These are phyloP conservation scores for Sarcophaga rosellei DNA, from an alignment of 2,888 invertebrate genomes.

Conservation along the genomic window DNA sequence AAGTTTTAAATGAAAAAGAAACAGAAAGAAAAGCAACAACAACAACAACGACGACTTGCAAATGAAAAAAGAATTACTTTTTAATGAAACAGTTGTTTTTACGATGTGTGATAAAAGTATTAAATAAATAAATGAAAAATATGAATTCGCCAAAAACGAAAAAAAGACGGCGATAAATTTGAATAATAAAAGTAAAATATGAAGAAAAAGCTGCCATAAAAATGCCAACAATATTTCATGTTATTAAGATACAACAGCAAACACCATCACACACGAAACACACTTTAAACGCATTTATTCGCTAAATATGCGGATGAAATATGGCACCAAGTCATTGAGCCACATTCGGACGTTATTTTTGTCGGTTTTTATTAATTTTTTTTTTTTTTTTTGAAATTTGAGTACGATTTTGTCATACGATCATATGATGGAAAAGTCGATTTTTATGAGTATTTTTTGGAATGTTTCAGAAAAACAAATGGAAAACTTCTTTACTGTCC, in stretches of 20 bases:
- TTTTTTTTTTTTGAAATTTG: not conserved
- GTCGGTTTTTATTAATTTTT: not conserved
- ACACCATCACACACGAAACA: not conserved
- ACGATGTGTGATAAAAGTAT: conserved; percentile 53
- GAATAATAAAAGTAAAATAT: not conserved
- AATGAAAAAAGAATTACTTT: conserved; percentile 35
- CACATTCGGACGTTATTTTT: not conserved
- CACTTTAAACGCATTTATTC: not conserved
- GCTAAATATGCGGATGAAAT: not conserved
- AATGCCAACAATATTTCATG: conserved; percentile 45
- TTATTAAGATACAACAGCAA: conserved; percentile 15
- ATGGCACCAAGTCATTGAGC: not conserved
- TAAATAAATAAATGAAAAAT: conserved; percentile 48
- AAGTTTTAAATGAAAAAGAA: conserved; percentile 11
- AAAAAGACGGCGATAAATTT: not conserved
- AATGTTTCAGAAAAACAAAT: not conserved
- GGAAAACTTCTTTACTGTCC: not conserved
- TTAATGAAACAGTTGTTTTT: conserved; percentile 62
- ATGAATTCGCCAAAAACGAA: conserved; percentile 40
- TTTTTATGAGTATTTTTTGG: not conserved
- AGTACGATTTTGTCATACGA: not conserved
- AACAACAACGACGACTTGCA: not conserved
- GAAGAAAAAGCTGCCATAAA: conserved; percentile 44
- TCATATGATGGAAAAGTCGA: not conserved
- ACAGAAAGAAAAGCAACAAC: not conserved